Conservation (phyloP, 1,140 invertebrate genomes). For the Euglossa dilemma region DNA sequence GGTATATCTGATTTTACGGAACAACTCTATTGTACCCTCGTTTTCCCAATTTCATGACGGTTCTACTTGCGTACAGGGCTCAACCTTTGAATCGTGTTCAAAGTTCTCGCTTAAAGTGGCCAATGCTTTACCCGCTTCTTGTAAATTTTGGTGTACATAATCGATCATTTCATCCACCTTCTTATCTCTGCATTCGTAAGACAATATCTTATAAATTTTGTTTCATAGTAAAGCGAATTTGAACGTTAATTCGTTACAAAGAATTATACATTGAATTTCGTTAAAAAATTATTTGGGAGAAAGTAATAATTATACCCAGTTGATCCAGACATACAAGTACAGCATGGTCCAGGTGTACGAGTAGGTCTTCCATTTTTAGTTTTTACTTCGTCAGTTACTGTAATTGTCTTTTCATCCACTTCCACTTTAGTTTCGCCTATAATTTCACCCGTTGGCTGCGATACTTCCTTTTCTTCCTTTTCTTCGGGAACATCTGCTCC, state of each 20-base stretch:
- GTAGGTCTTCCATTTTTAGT: neutral
- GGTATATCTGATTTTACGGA: neutral
- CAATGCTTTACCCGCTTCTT: slow-evolving; percentile 74
- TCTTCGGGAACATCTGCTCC: slow-evolving; percentile 47
- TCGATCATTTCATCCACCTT: slow-evolving; percentile 76
- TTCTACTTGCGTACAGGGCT: slow-evolving; percentile 67
- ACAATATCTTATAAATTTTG: neutral
- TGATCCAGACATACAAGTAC: slow-evolving; percentile 20
- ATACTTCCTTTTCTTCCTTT: slow-evolving; percentile 2
- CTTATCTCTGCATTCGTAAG: slow-evolving; percentile 67
- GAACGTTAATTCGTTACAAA: neutral
- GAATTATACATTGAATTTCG: neutral
- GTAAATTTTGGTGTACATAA: slow-evolving; percentile 73
- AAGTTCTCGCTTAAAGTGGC: slow-evolving; percentile 73
- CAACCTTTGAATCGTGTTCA: slow-evolving; percentile 79
- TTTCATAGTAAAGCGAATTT: neutral
- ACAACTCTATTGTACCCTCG: slow-evolving; percentile 32
- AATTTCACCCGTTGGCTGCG: neutral
- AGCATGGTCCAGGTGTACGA: slow-evolving; percentile 38
- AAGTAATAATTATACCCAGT: slow-evolving; percentile 33
- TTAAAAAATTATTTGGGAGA: neutral
- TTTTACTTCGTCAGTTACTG: neutral
- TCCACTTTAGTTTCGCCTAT: neutral
- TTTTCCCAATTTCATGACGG: slow-evolving; percentile 46
- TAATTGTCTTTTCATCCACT: neutral